Conservation (phyloP, 2,888 invertebrate species). For the Hirtodrosophila trivittata region DNA sequence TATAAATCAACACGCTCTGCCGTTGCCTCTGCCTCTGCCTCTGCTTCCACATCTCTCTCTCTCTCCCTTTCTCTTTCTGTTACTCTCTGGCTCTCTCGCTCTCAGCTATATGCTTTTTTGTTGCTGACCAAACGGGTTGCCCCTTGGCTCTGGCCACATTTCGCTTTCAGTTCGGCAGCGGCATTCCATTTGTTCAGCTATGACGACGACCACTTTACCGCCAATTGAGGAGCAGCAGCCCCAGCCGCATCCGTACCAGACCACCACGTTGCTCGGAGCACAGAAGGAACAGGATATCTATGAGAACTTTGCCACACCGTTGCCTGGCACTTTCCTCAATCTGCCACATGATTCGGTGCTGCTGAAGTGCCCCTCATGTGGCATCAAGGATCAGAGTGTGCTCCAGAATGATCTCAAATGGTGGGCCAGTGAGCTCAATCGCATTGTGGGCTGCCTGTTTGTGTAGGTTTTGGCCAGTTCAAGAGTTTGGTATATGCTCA, state of each 20-base stretch:
- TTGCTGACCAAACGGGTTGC: constrained; percentile 37
- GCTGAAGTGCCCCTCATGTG: constrained; percentile 81
- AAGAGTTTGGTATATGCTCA: background rate
- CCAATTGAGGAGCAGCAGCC: constrained; percentile 31
- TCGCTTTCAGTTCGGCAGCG: constrained; percentile 55
- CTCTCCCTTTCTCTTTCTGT: background rate
- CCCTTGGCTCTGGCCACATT: constrained; percentile 24
- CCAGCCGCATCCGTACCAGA: constrained; percentile 39
- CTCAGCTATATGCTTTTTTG: background rate
- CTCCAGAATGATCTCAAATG: constrained; percentile 80
- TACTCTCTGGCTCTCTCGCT: background rate
- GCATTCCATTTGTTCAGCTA: constrained; percentile 24
- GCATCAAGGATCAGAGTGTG: constrained; percentile 71
- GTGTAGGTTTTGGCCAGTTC: constrained; percentile 64
- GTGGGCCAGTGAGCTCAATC: constrained; percentile 80
- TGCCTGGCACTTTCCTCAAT: constrained; percentile 81
- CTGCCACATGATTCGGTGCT: constrained; percentile 71
- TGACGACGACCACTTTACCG: constrained; percentile 43
- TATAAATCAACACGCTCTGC: constrained; percentile 21
- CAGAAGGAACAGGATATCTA: constrained; percentile 71
- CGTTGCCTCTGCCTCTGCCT: background rate
- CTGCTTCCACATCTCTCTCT: background rate
- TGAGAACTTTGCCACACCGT: constrained; percentile 81
- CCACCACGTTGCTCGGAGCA: constrained; percentile 33
- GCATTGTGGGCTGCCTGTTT: constrained; percentile 80